Evolutionary conservation across 2,888 invertebrate species (phyloP).

Genomic region (Tenthredo livida): DNA sequence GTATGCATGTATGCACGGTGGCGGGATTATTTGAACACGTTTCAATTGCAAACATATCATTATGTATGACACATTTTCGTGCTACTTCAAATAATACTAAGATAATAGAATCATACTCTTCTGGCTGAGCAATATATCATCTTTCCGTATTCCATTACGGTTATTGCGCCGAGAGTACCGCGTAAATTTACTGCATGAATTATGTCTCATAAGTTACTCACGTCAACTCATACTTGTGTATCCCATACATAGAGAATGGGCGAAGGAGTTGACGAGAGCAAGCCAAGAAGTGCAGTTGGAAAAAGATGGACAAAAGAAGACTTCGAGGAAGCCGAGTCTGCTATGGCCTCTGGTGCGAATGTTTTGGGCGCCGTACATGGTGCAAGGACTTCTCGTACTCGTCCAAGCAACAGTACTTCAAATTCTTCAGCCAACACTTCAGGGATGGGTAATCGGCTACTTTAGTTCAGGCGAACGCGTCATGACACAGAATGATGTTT

Average conservation of each 20-base stretch:
- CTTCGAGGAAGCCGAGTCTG: slow-evolving; percentile 76
- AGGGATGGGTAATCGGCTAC: slow-evolving; percentile 67
- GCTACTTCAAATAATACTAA: neutral
- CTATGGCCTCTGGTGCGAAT: slow-evolving; percentile 75
- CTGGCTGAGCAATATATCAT: neutral
- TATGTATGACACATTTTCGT: neutral
- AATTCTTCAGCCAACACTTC: slow-evolving; percentile 65
- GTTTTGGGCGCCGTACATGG: slow-evolving; percentile 73
- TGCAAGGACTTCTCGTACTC: slow-evolving; percentile 58
- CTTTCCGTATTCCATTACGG: too few species aligned
- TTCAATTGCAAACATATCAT: neutral
- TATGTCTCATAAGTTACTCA: too few species aligned
- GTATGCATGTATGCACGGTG: too few species aligned
- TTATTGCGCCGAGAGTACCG: too few species aligned
- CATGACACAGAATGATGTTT: slow-evolving; percentile 72
- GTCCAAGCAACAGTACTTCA: slow-evolving; percentile 58
- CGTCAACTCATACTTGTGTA: too few species aligned
- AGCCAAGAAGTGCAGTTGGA: slow-evolving; percentile 59
- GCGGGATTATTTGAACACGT: neutral
- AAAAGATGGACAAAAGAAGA: slow-evolving; percentile 63
- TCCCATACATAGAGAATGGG: slow-evolving; percentile 76
- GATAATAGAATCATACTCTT: neutral
- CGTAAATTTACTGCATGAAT: too few species aligned
- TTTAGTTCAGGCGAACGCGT: slow-evolving; percentile 59
- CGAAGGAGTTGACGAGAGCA: slow-evolving; percentile 73